Evolutionary conservation across 2,113 vertebrate genomes (phyloP), one percentile per base, ranked within the genome.

Genomic region (Rana temporaria): DNA sequence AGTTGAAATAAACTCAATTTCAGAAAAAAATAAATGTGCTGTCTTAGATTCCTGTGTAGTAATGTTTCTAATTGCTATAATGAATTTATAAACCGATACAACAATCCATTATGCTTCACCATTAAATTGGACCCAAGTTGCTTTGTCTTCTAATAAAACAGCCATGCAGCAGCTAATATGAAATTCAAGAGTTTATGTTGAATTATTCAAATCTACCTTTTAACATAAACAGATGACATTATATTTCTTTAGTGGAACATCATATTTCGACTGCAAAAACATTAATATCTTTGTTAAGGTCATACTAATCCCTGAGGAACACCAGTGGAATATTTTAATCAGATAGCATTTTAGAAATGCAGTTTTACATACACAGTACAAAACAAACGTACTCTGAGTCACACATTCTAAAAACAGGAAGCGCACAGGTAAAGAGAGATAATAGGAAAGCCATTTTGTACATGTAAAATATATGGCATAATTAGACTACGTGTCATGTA

Each of bases 231-330:
- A n/a, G 62, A 77, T 38, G 38, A 19, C 24, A 73, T 32, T 20
- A 30, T 56, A 57, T 42, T 69, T 52, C 55, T 30, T 19, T 24
- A 71, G 20, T 14, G 16, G 69, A 71, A 55, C 69, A 55, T 59
- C 59, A 19, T 73, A 73, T 73, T 55, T 73, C 53, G 30, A 30
- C 71, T 73, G 71, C 55, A 73, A 73, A 69, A 12, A 69, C 38
- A 73, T 73, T 73, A 24, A 73, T 73, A 73, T 59, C 24, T 73
- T 26, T 55, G 56, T 64, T 77, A 77, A 77, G 74, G 74, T 77
- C 34, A 77, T 64, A 77, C 63, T 77, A n/a, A 38, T 63, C 74
- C 74, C 74, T 22, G 32, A 77, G 74, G 74, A 60, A 77, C 42
- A 63, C 38, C 48, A 6, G 15, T 2, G 6, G 59, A 77, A 63